Conservation (phyloP, 2,113 vertebrate species). For the Piaya cayana region DNA sequence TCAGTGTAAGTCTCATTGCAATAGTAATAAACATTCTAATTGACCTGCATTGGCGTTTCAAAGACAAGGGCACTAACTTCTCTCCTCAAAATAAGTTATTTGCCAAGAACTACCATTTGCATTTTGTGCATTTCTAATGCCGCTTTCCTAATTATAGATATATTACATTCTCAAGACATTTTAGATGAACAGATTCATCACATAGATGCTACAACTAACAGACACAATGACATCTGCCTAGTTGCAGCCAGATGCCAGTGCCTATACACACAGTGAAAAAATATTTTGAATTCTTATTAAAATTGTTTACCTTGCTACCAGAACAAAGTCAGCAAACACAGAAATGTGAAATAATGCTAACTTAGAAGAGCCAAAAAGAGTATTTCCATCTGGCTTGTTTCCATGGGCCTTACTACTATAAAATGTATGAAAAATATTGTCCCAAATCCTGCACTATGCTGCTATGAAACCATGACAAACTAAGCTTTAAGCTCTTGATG, state of each 20-base stretch:
- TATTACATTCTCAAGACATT: background rate
- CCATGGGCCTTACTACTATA: background rate
- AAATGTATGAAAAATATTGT: background rate
- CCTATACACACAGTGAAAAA: background rate
- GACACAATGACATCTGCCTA: background rate
- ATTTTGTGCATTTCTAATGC: background rate
- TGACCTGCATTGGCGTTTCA: background rate
- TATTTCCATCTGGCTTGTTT: background rate
- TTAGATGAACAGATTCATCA: background rate
- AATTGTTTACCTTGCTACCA: background rate
- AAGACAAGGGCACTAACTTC: background rate
- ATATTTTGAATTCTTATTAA: background rate
- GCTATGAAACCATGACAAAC: background rate
- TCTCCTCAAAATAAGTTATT: background rate
- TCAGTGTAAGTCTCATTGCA: background rate
- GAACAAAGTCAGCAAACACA: background rate
- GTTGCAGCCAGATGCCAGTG: background rate
- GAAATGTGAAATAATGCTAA: background rate
- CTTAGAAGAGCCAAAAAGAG: background rate
- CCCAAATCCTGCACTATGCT: background rate
- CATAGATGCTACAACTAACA: background rate
- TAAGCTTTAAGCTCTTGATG: background rate
- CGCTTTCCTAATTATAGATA: background rate
- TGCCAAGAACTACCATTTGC: background rate
- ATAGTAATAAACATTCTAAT: background rate